Evolutionary conservation across 2,113 vertebrate genomes (phyloP).

Genomic region (Dicerorhinus sumatrensis): DNA sequence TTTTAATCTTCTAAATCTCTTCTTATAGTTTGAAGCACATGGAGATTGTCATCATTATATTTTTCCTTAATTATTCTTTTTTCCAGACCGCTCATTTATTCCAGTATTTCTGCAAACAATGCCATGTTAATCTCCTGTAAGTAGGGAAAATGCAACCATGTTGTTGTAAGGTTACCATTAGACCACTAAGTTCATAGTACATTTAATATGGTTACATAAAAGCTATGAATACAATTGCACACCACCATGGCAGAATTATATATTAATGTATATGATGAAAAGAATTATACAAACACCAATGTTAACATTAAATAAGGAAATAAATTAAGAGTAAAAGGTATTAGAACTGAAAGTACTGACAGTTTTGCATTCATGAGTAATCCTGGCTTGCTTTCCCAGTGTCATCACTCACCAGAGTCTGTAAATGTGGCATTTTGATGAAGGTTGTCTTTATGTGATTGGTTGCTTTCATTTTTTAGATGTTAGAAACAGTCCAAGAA

Average conservation of each 20-base stretch:
- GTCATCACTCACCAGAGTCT: conserved; percentile 69
- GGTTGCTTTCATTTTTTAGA: conserved; percentile 82
- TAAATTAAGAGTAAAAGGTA: conserved; percentile 59
- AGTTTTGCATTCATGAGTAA: conserved; percentile 65
- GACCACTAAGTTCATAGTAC: not conserved
- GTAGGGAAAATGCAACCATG: not conserved
- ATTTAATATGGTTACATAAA: not conserved
- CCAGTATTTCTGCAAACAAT: not conserved
- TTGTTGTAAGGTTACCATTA: not conserved
- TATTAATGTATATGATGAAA: conserved; percentile 3
- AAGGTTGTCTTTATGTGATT: conserved; percentile 79
- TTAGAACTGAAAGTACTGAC: not conserved
- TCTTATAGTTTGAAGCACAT: not conserved
- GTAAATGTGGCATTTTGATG: conserved; percentile 79
- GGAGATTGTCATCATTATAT: not conserved
- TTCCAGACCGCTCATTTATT: not conserved
- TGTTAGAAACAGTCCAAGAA: conserved; percentile 79
- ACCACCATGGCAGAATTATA: not conserved
- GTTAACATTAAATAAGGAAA: conserved; percentile 68
- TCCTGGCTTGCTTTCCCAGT: conserved; percentile 46
- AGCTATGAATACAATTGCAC: conserved; percentile 31
- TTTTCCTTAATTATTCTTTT: not conserved
- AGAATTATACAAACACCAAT: conserved; percentile 21
- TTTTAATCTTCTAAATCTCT: not conserved
- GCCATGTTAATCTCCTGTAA: not conserved